Percentiles rank a stretch among this genome's conserved stretches.
phyloP scores from a whole-genome alignment of 1,140 invertebrate species.

The Drosophila azteca region DNA sequence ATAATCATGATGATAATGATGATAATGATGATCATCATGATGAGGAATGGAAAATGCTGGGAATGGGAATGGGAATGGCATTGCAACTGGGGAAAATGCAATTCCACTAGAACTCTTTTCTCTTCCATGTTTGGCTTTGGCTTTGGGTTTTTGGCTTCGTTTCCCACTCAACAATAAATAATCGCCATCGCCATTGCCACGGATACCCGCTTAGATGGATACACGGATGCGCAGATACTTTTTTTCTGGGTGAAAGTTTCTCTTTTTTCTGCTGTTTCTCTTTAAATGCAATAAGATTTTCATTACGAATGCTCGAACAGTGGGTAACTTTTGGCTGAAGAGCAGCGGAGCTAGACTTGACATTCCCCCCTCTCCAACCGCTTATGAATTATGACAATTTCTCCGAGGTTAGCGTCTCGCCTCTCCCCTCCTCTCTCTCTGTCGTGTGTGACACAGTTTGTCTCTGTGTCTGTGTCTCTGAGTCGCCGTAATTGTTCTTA shows the following conservation, averaged over 20 bases:
- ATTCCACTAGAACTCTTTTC: slow-evolving; percentile 23
- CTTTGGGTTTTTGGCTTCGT: neutral
- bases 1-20: neutral
- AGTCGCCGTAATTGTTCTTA: slow-evolving; percentile 61
- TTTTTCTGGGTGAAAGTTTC: slow-evolving; percentile 44
- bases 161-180: slow-evolving; percentile 37
- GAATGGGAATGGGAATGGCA: slow-evolving; percentile 1
- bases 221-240: slow-evolving; percentile 13
- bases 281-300: slow-evolving; percentile 54
- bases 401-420: slow-evolving; percentile 17
- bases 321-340: slow-evolving; percentile 21
- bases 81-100: slow-evolving; percentile 27
- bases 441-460: slow-evolving; percentile 53
- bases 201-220: neutral
- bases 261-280: slow-evolving; percentile 3
- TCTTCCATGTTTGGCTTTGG: neutral
- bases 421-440: neutral
- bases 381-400: slow-evolving; percentile 52
- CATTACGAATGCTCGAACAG: slow-evolving; percentile 46
- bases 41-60: slow-evolving; percentile 32
- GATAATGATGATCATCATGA: slow-evolving; percentile 4
- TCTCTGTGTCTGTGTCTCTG: slow-evolving; percentile 3
- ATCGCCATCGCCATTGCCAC: neutral
- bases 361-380: slow-evolving; percentile 16
- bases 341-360: neutral